Evolutionary conservation across 2,888 invertebrate species (phyloP).

Genomic region (Iselma pallidipennis): DNA sequence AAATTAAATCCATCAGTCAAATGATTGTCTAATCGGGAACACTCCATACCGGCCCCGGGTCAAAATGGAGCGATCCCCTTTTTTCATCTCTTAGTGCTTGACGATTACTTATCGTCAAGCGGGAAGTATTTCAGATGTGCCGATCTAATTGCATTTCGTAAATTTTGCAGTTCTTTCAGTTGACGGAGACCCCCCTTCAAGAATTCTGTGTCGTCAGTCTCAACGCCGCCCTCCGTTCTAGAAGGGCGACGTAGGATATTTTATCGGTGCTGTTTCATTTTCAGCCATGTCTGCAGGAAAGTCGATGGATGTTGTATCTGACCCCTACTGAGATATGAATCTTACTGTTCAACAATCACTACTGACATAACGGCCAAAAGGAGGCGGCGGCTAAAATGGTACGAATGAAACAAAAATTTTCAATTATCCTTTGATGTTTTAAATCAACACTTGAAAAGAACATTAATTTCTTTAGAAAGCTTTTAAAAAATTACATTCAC

Average conservation of each 20-base stretch:
- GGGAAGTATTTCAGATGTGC: conserved; percentile 32
- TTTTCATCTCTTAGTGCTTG: background rate
- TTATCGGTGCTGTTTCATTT: conserved; percentile 43
- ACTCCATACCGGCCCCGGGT: background rate
- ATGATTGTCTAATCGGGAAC: conserved; percentile 31
- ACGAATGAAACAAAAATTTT: too few species aligned
- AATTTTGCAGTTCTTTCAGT: conserved; percentile 41
- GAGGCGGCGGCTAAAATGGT: too few species aligned
- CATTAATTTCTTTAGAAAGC: too few species aligned
- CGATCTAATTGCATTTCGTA: conserved; percentile 42
- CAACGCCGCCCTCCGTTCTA: conserved; percentile 25
- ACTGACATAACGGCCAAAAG: too few species aligned
- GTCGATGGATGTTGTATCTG: too few species aligned
- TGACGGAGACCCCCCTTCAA: conserved; percentile 27
- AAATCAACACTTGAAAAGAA: too few species aligned
- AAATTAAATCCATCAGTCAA: conserved; percentile 38
- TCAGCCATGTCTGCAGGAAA: conserved; percentile 30
- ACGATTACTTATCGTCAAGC: conserved; percentile 30
- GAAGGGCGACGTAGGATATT: conserved; percentile 36
- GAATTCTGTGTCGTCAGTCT: conserved; percentile 40
- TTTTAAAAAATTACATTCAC: too few species aligned
- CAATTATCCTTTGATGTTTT: too few species aligned
- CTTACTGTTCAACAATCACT: background rate
- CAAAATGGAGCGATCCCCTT: conserved; percentile 12
- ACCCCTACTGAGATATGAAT: background rate